Base-by-base conservation (phyloP, 1,140 invertebrate species). In the Popillia japonica region DNA sequence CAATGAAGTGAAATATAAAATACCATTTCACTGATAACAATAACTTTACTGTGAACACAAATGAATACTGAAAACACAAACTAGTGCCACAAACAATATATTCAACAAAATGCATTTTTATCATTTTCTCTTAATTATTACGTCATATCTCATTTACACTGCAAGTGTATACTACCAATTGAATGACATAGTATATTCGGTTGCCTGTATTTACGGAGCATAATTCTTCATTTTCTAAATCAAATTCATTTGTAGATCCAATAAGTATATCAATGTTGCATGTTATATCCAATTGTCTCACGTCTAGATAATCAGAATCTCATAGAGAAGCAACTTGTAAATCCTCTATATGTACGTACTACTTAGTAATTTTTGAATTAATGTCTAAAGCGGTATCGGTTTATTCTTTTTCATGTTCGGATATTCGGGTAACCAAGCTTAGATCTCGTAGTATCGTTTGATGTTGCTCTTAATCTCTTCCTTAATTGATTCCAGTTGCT, bases 401-500 rank as follows among this genome's bases (percentile, higher is more conserved):
- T 68, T 68, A 68, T 68, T 68, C 61, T 74, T 74, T 74, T 44
- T 74, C 72, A 74, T 74, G 72, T 74, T 74, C 72, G 72, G 72
- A 74, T 41, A 74, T 41, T 44, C 72, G 72, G 72, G 72, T 74
- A 74, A 41, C 72, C 72, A 41, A 68, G 72, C 72, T 74, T 74
- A 74, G 72, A 72, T 27, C 34, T 34, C 22, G 72, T 74, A 74
- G 34, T 41, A 74, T 74, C 14, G 11, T 40, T 74, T 74, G 72
- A 41, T 74, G 72, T 74, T 20, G 17, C 17, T 74, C 27, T 14
- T 41, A 41, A 74, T 74, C 40, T 41, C n/a, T 74, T 44, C 6
- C 17, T 41, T 34, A 34, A 34, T 34, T 34, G 27, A 34, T 34
- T 74, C 40, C 27, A 11, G 6, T 41, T 41, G 6, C 14, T 34